phyloP scores from a whole-genome alignment of 2,888 invertebrate genomes.

The Chymomyza procnemis region DNA sequence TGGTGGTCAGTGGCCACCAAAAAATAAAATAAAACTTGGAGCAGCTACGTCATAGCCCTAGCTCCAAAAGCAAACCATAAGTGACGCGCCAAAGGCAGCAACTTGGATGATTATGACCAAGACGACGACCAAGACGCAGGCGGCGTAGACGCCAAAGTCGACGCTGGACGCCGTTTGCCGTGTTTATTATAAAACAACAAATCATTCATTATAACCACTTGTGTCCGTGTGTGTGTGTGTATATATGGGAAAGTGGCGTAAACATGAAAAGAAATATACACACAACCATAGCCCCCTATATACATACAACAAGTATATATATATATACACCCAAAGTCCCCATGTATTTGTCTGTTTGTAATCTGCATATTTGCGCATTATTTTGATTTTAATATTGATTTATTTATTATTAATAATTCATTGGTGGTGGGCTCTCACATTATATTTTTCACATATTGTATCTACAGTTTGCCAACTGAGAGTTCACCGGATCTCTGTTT shows the following conservation, averaged over 20 bases:
- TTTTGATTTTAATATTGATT: slow-evolving; percentile 78
- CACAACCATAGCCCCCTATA: slow-evolving; percentile 16
- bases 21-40: slow-evolving; percentile 11
- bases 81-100: slow-evolving; percentile 1
- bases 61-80: slow-evolving; percentile 4
- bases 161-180: slow-evolving; percentile 50
- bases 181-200: slow-evolving; percentile 78
- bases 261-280: slow-evolving; percentile 68
- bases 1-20: slow-evolving; percentile 28
- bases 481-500: slow-evolving; percentile 16
- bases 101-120: slow-evolving; percentile 20
- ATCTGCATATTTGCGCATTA: slow-evolving; percentile 74
- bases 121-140: slow-evolving; percentile 30
- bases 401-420: slow-evolving; percentile 78
- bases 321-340: not conserved
- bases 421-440: slow-evolving; percentile 68
- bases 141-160: slow-evolving; percentile 23
- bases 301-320: slow-evolving; percentile 25
- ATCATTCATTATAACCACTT: slow-evolving; percentile 75
- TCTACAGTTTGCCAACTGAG: not conserved
- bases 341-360: slow-evolving; percentile 35
- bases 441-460: slow-evolving; percentile 1
- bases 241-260: slow-evolving; percentile 69
- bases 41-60: slow-evolving; percentile 56
- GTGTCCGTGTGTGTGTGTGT: too few species aligned